These are phyloP conservation scores for Lepidonotus clava DNA, from an alignment of 2,888 invertebrate genomes.

Conservation along the genomic window DNA sequence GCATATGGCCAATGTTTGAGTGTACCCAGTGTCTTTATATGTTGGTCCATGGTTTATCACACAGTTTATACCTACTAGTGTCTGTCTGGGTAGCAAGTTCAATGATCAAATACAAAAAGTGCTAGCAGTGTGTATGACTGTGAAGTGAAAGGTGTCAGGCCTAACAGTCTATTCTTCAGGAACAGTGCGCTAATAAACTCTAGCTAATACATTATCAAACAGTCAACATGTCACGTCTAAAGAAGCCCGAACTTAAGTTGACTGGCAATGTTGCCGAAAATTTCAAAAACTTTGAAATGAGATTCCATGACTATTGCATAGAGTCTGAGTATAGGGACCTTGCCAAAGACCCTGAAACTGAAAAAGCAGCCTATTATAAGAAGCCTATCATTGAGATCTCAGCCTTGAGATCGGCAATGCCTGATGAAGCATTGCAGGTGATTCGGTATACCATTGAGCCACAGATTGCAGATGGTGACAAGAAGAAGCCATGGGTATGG, in stretches of 20 bases:
- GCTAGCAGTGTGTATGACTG: too few species aligned
- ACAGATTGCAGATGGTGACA: neutral
- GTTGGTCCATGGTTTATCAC: too few species aligned
- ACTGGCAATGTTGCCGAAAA: slow-evolving; percentile 1
- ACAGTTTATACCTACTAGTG: too few species aligned
- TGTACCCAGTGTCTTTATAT: too few species aligned
- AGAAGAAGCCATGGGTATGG: neutral
- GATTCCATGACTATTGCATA: slow-evolving; percentile 27
- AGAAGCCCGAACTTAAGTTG: neutral
- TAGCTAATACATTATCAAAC: too few species aligned
- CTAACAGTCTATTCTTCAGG: too few species aligned
- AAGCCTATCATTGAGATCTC: slow-evolving; percentile 27
- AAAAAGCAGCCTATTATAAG: neutral
- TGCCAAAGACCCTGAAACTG: neutral
- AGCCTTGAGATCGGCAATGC: slow-evolving; percentile 2
- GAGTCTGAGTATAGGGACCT: slow-evolving; percentile 19
- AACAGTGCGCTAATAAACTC: too few species aligned
- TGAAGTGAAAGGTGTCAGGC: too few species aligned
- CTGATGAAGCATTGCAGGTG: slow-evolving; percentile 30
- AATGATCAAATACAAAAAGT: too few species aligned
- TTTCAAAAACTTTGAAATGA: slow-evolving; percentile 31
- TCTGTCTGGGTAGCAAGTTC: too few species aligned
- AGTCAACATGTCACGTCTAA: neutral
- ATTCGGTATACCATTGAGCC: slow-evolving; percentile 25
- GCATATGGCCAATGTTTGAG: too few species aligned